Conservation (phyloP, 2,888 invertebrate species). For the Spilarctia lutea region DNA sequence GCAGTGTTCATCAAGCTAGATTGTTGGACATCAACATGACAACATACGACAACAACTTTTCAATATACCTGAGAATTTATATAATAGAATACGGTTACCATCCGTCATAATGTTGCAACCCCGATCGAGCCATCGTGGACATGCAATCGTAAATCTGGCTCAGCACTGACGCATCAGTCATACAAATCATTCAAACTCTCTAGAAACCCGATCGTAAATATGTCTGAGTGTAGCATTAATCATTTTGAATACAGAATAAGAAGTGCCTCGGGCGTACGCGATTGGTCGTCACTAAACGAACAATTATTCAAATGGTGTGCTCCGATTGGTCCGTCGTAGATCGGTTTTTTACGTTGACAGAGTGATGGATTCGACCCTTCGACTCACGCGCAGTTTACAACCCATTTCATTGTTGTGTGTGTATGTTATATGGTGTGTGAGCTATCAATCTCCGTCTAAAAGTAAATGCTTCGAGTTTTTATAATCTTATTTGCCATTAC, state of each 20-base stretch:
- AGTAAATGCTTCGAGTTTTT: conserved; percentile 61
- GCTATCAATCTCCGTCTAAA: conserved; percentile 64
- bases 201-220: conserved; percentile 78
- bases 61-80: conserved; percentile 69
- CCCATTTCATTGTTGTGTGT: conserved; percentile 65
- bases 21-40: conserved; percentile 38
- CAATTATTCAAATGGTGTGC: conserved; percentile 83
- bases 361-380: conserved; percentile 84
- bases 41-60: conserved; percentile 44
- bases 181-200: conserved; percentile 83
- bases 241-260: conserved; percentile 78
- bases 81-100: conserved; percentile 66
- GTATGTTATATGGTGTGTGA: conserved; percentile 59
- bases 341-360: conserved; percentile 80
- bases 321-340: conserved; percentile 73
- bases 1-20: conserved; percentile 42
- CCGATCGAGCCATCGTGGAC: conserved; percentile 65
- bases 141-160: conserved; percentile 80
- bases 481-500: conserved; percentile 47
- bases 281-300: conserved; percentile 80
- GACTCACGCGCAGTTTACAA: conserved; percentile 76
- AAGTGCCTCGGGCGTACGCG: conserved; percentile 73
- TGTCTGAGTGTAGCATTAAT: conserved; percentile 78
- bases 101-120: conserved; percentile 67
- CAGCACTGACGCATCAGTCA: conserved; percentile 69